Evolutionary conservation across 2,797 vertebrate genomes (phyloP), one percentile per base, ranked within the genome.

Genomic region (Tauraco hartlaubi): DNA sequence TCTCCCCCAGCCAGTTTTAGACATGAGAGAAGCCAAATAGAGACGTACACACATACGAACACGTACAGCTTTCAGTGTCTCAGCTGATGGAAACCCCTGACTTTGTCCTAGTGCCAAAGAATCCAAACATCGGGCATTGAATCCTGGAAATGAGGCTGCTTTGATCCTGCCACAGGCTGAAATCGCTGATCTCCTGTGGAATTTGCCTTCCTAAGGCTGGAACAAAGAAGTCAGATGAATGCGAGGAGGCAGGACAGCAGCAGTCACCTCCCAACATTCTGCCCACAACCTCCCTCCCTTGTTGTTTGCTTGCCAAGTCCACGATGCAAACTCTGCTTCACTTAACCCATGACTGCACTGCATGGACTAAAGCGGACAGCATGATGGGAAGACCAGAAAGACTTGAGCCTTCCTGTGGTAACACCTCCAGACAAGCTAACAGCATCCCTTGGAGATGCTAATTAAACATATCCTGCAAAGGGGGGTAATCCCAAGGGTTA

Each of bases 191-290:
- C 16, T 72, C 69, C 77, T 81, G 14, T 79, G 96, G 96, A 96
- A 97, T 96, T 95, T 95, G 93, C 79, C 90, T 62, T 96, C 83
- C 80, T 86, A 51, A 84, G 90, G 69, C 90, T 86, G 92, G 76
- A 93, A 95, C 90, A 96, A 96, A 95, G 93, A 33, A 78, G 9
- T 44, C 46, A 39, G 80, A 75, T 81, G 88, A 96, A 90, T 92
- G 11, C 0, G 0, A 73, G 73, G 62, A 92, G 78, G 83, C 35
- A 62, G 46, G 20, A 75, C 26, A 28, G 49, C 61, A 78, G 28
- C 59, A 82, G 31, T 1, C 3, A 91, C 63, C 49, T 92, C 85
- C 73, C 2, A 0, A 59, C 76, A 68, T 80, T 77, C 94, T 94
- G 46, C 37, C 78, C 49, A 21, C 1, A 0, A 68, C 20, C 48